phyloP scores from a whole-genome alignment of 2,113 vertebrate genomes.

The Oryzias woworae region DNA sequence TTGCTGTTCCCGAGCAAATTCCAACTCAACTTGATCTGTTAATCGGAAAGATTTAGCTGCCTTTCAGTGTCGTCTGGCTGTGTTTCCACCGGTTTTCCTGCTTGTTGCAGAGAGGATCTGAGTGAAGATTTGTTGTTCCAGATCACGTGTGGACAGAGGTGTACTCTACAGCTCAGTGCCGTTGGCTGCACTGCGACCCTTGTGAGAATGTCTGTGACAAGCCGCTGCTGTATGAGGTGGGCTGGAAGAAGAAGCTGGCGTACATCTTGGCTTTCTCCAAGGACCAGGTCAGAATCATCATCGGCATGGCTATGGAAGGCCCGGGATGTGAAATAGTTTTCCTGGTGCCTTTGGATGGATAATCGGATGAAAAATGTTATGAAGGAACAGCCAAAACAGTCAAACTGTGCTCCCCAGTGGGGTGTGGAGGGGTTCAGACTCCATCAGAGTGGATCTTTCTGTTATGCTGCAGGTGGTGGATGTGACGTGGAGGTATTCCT shows the following conservation, averaged over 20 bases:
- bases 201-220: constrained; percentile 94
- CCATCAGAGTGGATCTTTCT: not conserved
- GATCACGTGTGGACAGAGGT: constrained; percentile 99
- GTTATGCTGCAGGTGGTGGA: constrained; percentile 85
- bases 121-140: constrained; percentile 49
- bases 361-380: too few species aligned
- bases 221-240: constrained; percentile 92
- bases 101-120: not conserved
- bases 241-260: constrained; percentile 95
- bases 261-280: constrained; percentile 95
- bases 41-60: too few species aligned
- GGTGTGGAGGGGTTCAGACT: too few species aligned
- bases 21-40: too few species aligned
- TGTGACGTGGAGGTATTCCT: constrained; percentile 97
- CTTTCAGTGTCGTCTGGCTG: too few species aligned
- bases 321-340: too few species aligned
- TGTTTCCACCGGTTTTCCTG: not conserved
- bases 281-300: constrained; percentile 83
- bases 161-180: constrained; percentile 86
- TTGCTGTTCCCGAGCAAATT: too few species aligned
- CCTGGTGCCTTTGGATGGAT: too few species aligned
- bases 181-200: constrained; percentile 96
- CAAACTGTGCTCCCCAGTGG: too few species aligned
- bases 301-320: too few species aligned
- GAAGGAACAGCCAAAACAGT: too few species aligned